These are phyloP conservation scores for Eupithecia subumbrata DNA, from an alignment of 2,888 invertebrate genomes.

Conservation along the genomic window DNA sequence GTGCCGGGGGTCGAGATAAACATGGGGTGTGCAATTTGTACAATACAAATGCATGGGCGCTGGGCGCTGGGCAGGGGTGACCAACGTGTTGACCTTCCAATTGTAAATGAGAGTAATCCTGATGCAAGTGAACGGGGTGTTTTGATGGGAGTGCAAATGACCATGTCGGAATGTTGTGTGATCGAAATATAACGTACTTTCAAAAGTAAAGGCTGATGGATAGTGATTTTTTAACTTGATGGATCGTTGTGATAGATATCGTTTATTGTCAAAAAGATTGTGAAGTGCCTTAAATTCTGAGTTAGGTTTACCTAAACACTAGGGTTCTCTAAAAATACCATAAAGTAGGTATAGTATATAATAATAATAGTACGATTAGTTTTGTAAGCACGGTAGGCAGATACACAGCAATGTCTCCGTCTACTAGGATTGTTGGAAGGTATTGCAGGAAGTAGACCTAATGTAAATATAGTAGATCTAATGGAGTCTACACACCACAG, in stretches of 20 bases:
- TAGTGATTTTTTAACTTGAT: background rate
- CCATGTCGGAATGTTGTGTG: constrained; percentile 1
- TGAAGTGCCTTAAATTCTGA: too few species aligned
- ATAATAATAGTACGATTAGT: too few species aligned
- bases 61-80: constrained; percentile 41
- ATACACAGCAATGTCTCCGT: too few species aligned
- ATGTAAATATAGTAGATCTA: too few species aligned
- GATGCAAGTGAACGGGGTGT: constrained; percentile 27
- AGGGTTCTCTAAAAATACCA: too few species aligned
- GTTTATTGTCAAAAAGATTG: too few species aligned
- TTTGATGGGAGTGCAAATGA: constrained; percentile 14
- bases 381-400: too few species aligned
- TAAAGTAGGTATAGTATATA: too few species aligned
- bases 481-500: too few species aligned
- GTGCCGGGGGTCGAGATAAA: constrained; percentile 76
- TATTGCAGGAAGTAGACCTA: too few species aligned
- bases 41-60: constrained; percentile 68
- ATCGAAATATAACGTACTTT: background rate
- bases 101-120: constrained; percentile 34
- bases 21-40: constrained; percentile 82
- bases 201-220: background rate
- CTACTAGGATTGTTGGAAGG: background rate
- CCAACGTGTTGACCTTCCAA: constrained; percentile 45
- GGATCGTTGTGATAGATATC: too few species aligned
- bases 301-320: too few species aligned